Evolutionary conservation across 2,888 invertebrate species (phyloP).

Genomic region (Tenthredo amoena): DNA sequence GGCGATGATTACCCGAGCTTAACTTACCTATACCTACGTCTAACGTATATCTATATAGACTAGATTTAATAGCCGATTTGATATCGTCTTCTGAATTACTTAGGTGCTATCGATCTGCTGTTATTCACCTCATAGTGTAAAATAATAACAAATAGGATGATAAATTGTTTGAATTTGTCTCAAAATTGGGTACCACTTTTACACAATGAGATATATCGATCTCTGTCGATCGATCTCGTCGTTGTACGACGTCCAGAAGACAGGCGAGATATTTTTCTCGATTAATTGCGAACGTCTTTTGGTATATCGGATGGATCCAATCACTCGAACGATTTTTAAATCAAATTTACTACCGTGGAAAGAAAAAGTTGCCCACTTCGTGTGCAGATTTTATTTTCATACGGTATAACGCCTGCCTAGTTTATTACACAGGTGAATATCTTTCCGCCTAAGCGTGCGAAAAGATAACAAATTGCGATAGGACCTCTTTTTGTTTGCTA

Average conservation of each 20-base stretch:
- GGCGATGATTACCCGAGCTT: not conserved
- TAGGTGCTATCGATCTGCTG: not conserved
- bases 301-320: too few species aligned
- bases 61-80: not conserved
- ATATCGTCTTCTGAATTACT: not conserved
- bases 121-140: not conserved
- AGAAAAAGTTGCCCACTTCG: not conserved
- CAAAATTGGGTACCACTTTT: not conserved
- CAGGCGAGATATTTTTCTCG: too few species aligned
- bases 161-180: not conserved
- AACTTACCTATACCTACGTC: not conserved
- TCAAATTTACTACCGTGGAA: not conserved
- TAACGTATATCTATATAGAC: not conserved
- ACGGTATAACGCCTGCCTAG: too few species aligned
- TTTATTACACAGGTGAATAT: too few species aligned
- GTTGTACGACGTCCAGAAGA: too few species aligned
- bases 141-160: not conserved
- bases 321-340: not conserved
- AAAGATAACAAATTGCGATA: not conserved
- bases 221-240: too few species aligned
- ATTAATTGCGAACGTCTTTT: too few species aligned
- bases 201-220: too few species aligned
- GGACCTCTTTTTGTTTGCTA: not conserved
- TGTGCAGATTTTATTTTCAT: not conserved
- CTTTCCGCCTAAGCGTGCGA: not conserved